Evolutionary conservation across 35 echinoderm and acorn worm genomes (phyloP), one percentile per base, ranked within the genome.

Genomic region (Antedon bifida): DNA sequence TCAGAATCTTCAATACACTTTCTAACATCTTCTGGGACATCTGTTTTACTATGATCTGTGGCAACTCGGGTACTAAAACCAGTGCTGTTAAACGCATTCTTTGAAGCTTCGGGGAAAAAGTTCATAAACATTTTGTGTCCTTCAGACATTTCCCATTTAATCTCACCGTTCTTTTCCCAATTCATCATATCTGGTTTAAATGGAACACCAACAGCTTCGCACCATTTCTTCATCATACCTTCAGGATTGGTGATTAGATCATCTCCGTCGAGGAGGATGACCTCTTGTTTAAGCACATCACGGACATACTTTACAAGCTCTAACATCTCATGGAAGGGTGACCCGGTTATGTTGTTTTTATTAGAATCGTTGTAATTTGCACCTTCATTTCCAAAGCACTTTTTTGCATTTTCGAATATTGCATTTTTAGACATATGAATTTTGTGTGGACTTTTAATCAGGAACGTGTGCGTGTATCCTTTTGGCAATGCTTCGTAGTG

Each of bases 171-270:
- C 21, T 77, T 77, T 31, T 77, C 26, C 76, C 76, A 77, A 31
- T 17, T 31, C 31, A 77, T 32, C 76, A 77, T 77, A 7, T 32
- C 30, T 2, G 30, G 31, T 33, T 3, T 35, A 32, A 33, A 77
- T 12, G 76, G 76, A 31, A 77, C 32, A 31, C 30, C 76, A 14
- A 77, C 76, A 77, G 76, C 19, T 77, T 77, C 30, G 21, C 76
- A 77, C 31, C 34, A 77, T 77, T 77, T 77, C 76, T 77, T 77
- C 76, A 77, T 77, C 76, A 77, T 77, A 10, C 10, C 21, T 33
- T 32, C 76, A 0, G 76, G 76, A 32, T 77, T 31, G 3, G 31
- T 10, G 0, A 33, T 17, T 10, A 77, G 34, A 31, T 77, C 76
- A 77, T 77, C 76, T 8, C 31, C 76, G 21, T 77, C 76, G 34